A percentile compares a stretch with the other conserved stretches of the same genome.
These are phyloP conservation scores for Phodopus roborovskii DNA, from an alignment of 2,113 vertebrate genomes.

Conservation along the genomic window DNA sequence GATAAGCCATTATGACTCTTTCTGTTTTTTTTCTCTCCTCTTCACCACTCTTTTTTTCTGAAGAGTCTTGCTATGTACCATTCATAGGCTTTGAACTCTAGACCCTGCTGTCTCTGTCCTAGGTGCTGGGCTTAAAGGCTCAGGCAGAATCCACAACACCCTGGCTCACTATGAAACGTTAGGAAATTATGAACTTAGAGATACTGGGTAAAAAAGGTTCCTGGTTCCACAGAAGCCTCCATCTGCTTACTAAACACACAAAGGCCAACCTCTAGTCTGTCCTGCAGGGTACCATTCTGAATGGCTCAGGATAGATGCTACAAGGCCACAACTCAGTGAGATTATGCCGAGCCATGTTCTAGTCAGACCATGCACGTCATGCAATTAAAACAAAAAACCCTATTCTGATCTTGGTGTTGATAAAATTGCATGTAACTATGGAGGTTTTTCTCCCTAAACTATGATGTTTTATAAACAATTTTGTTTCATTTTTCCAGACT, in stretches of 20 bases:
- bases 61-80: not conserved
- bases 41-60: not conserved
- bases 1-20: constrained; percentile 8
- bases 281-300: not conserved
- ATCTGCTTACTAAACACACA: not conserved
- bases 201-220: not conserved
- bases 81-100: not conserved
- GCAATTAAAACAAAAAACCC: too few species aligned
- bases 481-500: not conserved
- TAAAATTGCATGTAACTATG: not conserved
- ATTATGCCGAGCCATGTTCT: not conserved
- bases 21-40: not conserved
- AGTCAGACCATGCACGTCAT: not conserved
- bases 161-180: not conserved
- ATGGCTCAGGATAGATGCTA: accelerated
- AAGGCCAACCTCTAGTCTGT: not conserved
- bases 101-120: not conserved
- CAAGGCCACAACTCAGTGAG: not conserved
- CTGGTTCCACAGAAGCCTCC: not conserved
- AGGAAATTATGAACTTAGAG: constrained; percentile 7
- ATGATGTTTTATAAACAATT: constrained; percentile 26
- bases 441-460: not conserved
- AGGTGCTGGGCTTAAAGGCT: not conserved
- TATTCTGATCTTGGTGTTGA: not conserved
- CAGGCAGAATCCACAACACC: not conserved